Percentiles rank a stretch among this genome's conserved stretches.
Evolutionary conservation across 2,113 vertebrate genomes (phyloP).

Genomic region (Illadopsis cleaveri): DNA sequence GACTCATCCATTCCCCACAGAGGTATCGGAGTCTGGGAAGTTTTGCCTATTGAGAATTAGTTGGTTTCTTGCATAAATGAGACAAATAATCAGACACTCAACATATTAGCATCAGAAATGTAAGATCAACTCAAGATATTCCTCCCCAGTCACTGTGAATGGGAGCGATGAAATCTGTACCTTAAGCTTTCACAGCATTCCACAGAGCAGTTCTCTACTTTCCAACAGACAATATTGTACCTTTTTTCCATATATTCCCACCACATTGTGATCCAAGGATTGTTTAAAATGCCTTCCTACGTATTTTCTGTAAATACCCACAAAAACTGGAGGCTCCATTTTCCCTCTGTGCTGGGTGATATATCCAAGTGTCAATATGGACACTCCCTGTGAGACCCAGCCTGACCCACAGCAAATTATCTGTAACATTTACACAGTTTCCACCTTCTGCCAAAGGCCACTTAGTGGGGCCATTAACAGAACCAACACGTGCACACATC

Average conservation of each 20-base stretch:
- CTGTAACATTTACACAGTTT: neutral
- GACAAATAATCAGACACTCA: neutral
- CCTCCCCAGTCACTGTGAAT: neutral
- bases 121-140: neutral
- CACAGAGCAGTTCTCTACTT: neutral
- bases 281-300: neutral
- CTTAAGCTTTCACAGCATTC: neutral
- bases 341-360: neutral
- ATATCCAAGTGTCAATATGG: neutral
- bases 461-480: neutral
- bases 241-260: neutral
- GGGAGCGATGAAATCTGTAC: neutral
- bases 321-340: neutral
- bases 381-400: neutral
- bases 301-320: neutral
- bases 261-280: neutral
- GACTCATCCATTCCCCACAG: neutral
- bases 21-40: neutral
- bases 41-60: neutral
- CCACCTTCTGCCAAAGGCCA: slow-evolving; percentile 1
- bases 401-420: neutral
- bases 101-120: neutral
- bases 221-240: neutral
- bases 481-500: neutral
- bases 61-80: neutral